These are phyloP conservation scores for Archilochus colubris DNA, from an alignment of 2,113 vertebrate species.

Conservation along the genomic window DNA sequence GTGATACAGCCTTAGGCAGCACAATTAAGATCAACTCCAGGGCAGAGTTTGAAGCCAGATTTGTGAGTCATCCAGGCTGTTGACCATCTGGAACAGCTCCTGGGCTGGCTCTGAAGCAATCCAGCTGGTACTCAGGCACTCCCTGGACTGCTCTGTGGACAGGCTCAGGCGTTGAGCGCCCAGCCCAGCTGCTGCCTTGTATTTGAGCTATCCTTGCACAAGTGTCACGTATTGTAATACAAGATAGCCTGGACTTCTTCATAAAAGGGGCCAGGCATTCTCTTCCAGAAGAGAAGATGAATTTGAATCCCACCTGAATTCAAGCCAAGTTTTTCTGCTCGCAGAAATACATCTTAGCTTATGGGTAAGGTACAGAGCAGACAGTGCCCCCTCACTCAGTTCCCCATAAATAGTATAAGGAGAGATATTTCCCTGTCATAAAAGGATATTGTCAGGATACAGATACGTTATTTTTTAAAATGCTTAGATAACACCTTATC, in stretches of 20 bases:
- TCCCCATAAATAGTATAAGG: not conserved
- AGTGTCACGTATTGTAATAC: not conserved
- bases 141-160: not conserved
- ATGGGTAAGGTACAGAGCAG: not conserved
- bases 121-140: conserved; percentile 30
- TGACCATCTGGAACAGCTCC: conserved; percentile 41
- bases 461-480: not conserved
- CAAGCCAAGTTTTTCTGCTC: not conserved
- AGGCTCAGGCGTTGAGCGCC: conserved; percentile 8
- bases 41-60: not conserved
- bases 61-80: not conserved
- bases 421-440: not conserved
- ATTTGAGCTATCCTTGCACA: not conserved
- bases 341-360: not conserved
- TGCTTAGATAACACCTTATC: not conserved
- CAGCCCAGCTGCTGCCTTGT: conserved; percentile 41
- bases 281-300: not conserved
- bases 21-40: not conserved
- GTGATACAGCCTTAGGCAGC: not conserved
- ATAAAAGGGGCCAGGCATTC: conserved; percentile 7
- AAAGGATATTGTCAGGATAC: not conserved
- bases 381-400: not conserved
- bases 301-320: not conserved
- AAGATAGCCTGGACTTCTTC: conserved; percentile 13
- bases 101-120: conserved; percentile 29